A percentile compares a stretch with the other conserved stretches of the same genome.
Conservation (phyloP, 2,113 vertebrate genomes). For the Anser cygnoides region DNA sequence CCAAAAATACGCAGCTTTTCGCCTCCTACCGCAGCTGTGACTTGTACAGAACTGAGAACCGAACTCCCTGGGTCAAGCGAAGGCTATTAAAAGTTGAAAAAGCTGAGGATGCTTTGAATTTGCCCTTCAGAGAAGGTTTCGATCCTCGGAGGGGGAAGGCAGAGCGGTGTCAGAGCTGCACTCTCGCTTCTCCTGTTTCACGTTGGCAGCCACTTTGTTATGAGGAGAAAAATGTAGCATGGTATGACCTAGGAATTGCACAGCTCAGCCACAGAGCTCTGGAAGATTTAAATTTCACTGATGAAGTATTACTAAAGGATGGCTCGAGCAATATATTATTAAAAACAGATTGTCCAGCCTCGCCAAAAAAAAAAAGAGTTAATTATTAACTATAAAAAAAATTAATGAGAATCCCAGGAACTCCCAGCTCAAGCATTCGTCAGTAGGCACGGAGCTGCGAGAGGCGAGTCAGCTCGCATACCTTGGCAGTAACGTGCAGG, state of each 20-base stretch:
- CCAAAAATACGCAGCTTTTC: not conserved
- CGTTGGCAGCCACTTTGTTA: not conserved
- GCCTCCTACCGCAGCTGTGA: fast-evolving
- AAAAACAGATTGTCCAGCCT: constrained; percentile 3
- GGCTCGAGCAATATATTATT: not conserved
- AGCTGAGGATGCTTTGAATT: constrained; percentile 17
- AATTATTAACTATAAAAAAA: not conserved
- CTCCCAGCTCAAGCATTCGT: not conserved
- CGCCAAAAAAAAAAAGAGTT: not conserved
- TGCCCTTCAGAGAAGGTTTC: constrained; percentile 34
- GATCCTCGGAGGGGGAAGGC: not conserved
- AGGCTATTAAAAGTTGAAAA: not conserved
- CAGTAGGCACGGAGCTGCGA: not conserved
- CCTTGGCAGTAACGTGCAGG: not conserved
- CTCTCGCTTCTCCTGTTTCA: constrained; percentile 47
- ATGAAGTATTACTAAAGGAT: not conserved
- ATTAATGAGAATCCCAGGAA: not conserved
- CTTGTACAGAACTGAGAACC: not conserved
- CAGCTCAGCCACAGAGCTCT: not conserved
- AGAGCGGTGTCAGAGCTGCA: not conserved
- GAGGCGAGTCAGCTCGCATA: constrained; percentile 17
- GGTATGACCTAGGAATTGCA: not conserved
- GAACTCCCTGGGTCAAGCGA: fast-evolving
- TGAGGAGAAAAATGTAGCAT: not conserved
- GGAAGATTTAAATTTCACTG: not conserved